A percentile compares a stretch with the other conserved stretches of the same genome.
These are phyloP conservation scores for Scelioninae gen. 2 DNA, from an alignment of 2,888 invertebrate genomes.

Conservation along the genomic window DNA sequence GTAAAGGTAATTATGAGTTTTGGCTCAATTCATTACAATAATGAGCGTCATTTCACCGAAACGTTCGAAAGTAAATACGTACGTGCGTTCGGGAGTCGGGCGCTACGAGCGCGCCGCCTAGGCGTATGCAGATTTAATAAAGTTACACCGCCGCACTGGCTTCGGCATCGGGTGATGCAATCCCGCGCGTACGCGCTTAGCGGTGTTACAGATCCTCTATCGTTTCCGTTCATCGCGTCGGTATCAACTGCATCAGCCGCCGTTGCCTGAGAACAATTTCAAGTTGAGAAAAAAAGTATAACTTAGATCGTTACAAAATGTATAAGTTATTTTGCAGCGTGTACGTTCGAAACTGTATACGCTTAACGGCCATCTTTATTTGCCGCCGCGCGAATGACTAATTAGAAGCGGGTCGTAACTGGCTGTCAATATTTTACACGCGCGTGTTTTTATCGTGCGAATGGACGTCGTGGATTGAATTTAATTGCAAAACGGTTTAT, in stretches of 20 bases:
- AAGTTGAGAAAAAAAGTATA: slow-evolving; percentile 22
- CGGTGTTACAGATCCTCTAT: slow-evolving; percentile 52
- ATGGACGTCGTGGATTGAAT: background rate
- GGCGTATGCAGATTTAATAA: slow-evolving; percentile 61
- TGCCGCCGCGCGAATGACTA: background rate
- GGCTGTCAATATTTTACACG: background rate
- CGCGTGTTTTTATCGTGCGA: slow-evolving; percentile 5
- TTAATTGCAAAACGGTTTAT: slow-evolving; percentile 1
- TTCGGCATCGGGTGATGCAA: slow-evolving; percentile 60
- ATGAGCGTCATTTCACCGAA: slow-evolving; percentile 26
- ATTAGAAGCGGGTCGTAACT: background rate
- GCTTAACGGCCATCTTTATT: slow-evolving; percentile 21
- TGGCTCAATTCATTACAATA: slow-evolving; percentile 30
- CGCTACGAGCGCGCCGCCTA: slow-evolving; percentile 11
- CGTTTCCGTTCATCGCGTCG: slow-evolving; percentile 50
- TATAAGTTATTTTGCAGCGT: background rate
- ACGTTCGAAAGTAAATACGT: slow-evolving; percentile 36
- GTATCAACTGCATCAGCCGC: slow-evolving; percentile 34
- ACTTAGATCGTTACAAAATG: slow-evolving; percentile 26
- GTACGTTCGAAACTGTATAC: background rate
- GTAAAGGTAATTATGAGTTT: slow-evolving; percentile 30
- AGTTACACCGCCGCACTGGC: slow-evolving; percentile 57
- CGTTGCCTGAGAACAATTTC: slow-evolving; percentile 34
- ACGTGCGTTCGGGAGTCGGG: slow-evolving; percentile 9
- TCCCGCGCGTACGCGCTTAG: slow-evolving; percentile 38